These are phyloP conservation scores for Drosophila monieri DNA, from an alignment of 2,888 invertebrate species.

Conservation along the genomic window DNA sequence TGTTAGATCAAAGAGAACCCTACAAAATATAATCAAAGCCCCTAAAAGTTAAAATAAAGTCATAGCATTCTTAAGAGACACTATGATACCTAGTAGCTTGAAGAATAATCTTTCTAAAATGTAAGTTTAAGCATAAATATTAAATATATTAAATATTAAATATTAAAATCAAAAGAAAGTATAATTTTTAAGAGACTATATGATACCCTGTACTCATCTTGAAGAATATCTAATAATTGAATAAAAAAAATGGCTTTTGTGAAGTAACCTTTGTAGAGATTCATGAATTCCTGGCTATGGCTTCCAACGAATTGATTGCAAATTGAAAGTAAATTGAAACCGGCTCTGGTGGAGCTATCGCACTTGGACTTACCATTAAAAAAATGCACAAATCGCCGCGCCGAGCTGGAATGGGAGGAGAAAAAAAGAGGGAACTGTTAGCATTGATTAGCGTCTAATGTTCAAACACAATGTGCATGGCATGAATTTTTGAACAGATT, in stretches of 20 bases:
- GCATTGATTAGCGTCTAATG: conserved; percentile 44
- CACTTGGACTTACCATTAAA: conserved; percentile 67
- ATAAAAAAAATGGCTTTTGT: neutral
- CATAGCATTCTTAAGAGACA: too few relatives aligned
- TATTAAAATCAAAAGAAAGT: too few relatives aligned
- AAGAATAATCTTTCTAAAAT: too few relatives aligned
- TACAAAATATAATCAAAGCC: too few relatives aligned
- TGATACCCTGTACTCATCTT: too few relatives aligned
- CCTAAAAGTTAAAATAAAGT: too few relatives aligned
- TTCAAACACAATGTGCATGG: conserved; percentile 24
- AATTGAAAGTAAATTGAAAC: conserved; percentile 9
- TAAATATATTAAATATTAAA: too few relatives aligned
- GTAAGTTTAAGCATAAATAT: too few relatives aligned
- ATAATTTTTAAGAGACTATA: too few relatives aligned
- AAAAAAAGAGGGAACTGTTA: conserved; percentile 45
- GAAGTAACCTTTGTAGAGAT: neutral
- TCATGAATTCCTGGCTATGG: neutral
- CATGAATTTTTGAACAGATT: neutral
- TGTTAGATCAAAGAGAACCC: too few relatives aligned
- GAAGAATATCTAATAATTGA: neutral
- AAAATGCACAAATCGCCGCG: conserved; percentile 52
- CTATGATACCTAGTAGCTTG: too few relatives aligned
- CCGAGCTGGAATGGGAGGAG: conserved; percentile 19
- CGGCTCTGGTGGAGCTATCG: conserved; percentile 8
- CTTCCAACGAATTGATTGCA: neutral